Conservation (phyloP, 2,888 invertebrate species). For the Thalpophila matura region DNA sequence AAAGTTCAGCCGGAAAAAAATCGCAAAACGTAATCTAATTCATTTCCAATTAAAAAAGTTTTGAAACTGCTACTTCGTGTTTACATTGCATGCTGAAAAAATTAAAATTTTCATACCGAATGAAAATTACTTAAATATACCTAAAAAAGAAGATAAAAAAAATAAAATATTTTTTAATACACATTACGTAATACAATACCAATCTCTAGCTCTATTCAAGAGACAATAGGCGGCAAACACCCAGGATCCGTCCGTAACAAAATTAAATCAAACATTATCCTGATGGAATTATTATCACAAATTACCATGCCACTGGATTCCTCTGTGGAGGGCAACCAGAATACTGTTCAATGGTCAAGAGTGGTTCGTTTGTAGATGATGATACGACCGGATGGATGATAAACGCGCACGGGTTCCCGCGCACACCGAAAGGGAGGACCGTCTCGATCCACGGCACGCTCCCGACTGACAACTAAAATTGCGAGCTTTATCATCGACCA, state of each 20-base stretch:
- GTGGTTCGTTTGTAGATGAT: conserved; percentile 64
- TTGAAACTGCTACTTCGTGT: not conserved
- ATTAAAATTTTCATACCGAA: not conserved
- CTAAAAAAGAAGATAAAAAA: conserved; percentile 14
- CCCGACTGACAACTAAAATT: conserved; percentile 83
- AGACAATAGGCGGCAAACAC: conserved; percentile 78
- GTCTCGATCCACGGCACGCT: conserved; percentile 80
- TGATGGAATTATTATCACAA: conserved; percentile 77
- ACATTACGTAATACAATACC: conserved; percentile 85
- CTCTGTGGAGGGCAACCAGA: conserved; percentile 73
- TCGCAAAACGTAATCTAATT: conserved; percentile 19
- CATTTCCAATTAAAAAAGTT: conserved; percentile 1
- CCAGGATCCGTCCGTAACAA: conserved; percentile 75
- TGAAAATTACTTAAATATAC: conserved; percentile 14
- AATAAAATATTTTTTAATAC: conserved; percentile 57
- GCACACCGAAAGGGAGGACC: conserved; percentile 71
- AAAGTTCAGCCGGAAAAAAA: conserved; percentile 14
- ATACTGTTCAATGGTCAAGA: conserved; percentile 66
- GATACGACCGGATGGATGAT: conserved; percentile 72
- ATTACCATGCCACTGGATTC: conserved; percentile 88
- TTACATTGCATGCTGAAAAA: conserved; percentile 8
- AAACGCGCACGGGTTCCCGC: conserved; percentile 65
- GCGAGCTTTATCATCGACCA: conserved; percentile 84
- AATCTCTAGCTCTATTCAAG: conserved; percentile 73
- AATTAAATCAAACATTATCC: conserved; percentile 73